Evolutionary conservation across 2,888 invertebrate species (phyloP), one percentile per base, ranked within the genome.

Genomic region (Lasius platythorax): DNA sequence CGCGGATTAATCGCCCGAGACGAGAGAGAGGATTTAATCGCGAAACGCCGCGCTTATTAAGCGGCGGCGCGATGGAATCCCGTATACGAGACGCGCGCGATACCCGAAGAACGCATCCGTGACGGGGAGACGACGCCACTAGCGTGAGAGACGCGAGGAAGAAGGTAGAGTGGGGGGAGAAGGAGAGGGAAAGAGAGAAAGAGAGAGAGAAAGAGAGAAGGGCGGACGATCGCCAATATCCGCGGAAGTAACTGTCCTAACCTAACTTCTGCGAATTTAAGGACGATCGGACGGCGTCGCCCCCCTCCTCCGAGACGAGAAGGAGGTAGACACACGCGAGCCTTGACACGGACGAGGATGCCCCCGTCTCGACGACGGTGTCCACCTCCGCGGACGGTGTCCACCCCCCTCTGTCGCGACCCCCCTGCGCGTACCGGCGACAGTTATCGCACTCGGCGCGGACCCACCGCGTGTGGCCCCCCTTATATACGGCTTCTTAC

Each of bases 211-310:
- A 9, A 5, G 5, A 8, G 28, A 9, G 11, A 43, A 18, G 43
- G 43, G 66, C 85, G 68, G 84, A 28, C 81, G 85, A 88, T 90
- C 89, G 88, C 85, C 89, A 85, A 88, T 89, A 87, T 85, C 88
- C 83, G 87, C 89, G 91, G 88, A 92, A 90, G 90, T 92, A 89
- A 85, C 79, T 85, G 86, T 89, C 87, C 92, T 92, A 92, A 92
- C 92, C 92, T 92, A 92, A 89, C 91, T 86, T 89, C 87, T 76
- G 67, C 66, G 79, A 74, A 85, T 87, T 87, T 88, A 83, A 87
- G 85, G 90, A 85, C 75, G 78, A 84, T 78, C 84, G 74, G 58
- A 46, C 15, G 50, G 33, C 33, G 33, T 33, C 33, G 1, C 4
- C 37, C 3, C 4, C 37, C 5, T 37, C 37, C 37, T 0, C 37